Base-by-base conservation (phyloP, 2,113 vertebrate genomes). In the Taurulus bubalis region DNA sequence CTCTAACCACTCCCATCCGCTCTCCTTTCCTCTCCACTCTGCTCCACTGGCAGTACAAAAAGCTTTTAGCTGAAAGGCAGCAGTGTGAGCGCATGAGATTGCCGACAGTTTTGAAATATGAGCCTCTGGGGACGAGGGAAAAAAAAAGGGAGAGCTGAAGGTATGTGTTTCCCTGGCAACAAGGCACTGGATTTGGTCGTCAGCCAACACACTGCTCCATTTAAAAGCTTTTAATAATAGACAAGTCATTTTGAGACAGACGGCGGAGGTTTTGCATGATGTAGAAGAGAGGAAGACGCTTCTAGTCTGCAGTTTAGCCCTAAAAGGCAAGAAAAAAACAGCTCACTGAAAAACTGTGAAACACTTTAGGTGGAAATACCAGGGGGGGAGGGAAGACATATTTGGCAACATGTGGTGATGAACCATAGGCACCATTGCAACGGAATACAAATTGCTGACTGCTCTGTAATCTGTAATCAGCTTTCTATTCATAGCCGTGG, bases 51-150 rank as follows among this genome's bases (percentile, higher is more conserved):
- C 76, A 82, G 81, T 83, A 97, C 96, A 98, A 98, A 99, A 99
- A 98, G 97, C 98, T 99, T 99, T 99, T 98, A 99, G 98, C 96
- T 97, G 97, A 98, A 97, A 98, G 97, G 96, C 92, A 95, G 96
- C 95, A 95, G 96, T 96, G 96, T 96, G 94, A 95, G 96, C 91
- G 34, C 73, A 70, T 47, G 72, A 80, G 89, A 92, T 92, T 94
- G 93, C 96, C 95, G 96, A 96, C 96, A 95, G 94, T 96, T 95
- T 95, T 96, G 96, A 97, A 96, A 96, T 95, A 95, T 94, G 95
- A 97, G 95, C 94, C 94, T 87, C 82, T 2, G 8, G 86, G 85
- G 85, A 72, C 55, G 66, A 67, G 18, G 20, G 24, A 2, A 30
- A 30, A 56, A 67, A 62, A 73, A 83, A 73, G 30, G n/a, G 56